Conservation (phyloP, 2,113 vertebrate genomes). For the Mastomys natalensis region DNA sequence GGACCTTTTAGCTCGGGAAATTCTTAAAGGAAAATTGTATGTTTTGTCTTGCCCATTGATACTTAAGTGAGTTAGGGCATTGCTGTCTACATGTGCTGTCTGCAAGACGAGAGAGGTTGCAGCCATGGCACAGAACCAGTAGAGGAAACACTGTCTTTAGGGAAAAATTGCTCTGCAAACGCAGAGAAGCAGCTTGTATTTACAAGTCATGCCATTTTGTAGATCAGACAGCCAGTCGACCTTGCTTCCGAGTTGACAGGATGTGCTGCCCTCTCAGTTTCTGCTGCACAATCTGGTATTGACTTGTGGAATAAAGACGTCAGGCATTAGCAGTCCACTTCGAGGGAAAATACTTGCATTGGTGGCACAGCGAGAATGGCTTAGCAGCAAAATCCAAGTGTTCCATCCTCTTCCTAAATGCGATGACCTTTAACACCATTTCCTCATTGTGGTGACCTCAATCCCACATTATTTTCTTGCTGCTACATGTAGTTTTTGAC, state of each 20-base stretch:
- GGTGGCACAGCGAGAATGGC: not conserved
- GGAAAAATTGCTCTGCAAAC: conserved; percentile 59
- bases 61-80: too few relatives aligned
- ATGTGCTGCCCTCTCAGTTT: not conserved
- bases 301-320: not conserved
- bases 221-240: not conserved
- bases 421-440: not conserved
- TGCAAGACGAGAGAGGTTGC: too few relatives aligned
- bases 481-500: too few relatives aligned
- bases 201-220: conserved; percentile 24
- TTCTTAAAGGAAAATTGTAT: too few relatives aligned
- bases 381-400: not conserved
- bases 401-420: not conserved
- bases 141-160: conserved; percentile 79
- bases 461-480: not conserved
- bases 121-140: too few relatives aligned
- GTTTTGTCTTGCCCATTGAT: too few relatives aligned
- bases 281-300: not conserved
- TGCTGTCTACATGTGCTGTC: too few relatives aligned
- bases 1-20: too few relatives aligned
- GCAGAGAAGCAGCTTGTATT: conserved; percentile 15
- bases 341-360: not conserved
- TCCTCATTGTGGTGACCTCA: not conserved
- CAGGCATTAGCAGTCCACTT: conserved; percentile 12
- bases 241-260: not conserved